phyloP scores from a whole-genome alignment of 2,888 invertebrate genomes.

The Formica aserva region DNA sequence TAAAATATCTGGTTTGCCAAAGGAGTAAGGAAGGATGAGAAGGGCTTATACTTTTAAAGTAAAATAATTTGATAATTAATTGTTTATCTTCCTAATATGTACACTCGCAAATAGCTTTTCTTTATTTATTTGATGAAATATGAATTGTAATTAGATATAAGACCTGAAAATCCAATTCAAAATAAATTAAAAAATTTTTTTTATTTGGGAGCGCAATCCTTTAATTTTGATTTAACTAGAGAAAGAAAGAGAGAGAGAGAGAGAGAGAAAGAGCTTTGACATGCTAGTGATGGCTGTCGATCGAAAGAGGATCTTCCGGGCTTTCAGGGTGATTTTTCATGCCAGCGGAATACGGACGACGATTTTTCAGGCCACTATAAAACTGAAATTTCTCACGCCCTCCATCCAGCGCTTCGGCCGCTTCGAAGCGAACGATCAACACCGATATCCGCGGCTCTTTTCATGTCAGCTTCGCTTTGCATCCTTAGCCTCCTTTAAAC shows the following conservation, averaged over 20 bases:
- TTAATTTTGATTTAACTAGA: constrained; percentile 32
- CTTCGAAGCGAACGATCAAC: constrained; percentile 34
- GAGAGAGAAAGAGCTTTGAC: neutral
- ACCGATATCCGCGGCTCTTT: constrained; percentile 55
- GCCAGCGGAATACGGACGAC: constrained; percentile 71
- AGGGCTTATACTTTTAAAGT: neutral
- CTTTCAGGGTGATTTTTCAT: constrained; percentile 80
- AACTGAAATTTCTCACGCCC: constrained; percentile 81
- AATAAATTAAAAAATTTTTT: neutral
- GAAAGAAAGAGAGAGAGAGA: neutral
- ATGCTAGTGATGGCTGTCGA: constrained; percentile 62
- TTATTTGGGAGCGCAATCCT: constrained; percentile 39
- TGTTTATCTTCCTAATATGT: constrained; percentile 8
- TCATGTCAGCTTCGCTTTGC: constrained; percentile 59
- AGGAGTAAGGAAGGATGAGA: neutral
- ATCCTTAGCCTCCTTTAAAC: constrained; percentile 42
- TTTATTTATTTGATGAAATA: constrained; percentile 22
- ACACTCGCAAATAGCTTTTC: constrained; percentile 19
- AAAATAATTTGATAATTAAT: constrained; percentile 41
- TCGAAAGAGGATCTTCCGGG: constrained; percentile 66
- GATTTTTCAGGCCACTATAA: constrained; percentile 80
- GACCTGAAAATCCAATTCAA: constrained; percentile 7
- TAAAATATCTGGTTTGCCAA: constrained; percentile 34
- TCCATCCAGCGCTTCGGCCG: constrained; percentile 57
- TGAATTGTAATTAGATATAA: constrained; percentile 24